Conservation (phyloP, 2,888 invertebrate genomes). For the Heteromurus nitidus region DNA sequence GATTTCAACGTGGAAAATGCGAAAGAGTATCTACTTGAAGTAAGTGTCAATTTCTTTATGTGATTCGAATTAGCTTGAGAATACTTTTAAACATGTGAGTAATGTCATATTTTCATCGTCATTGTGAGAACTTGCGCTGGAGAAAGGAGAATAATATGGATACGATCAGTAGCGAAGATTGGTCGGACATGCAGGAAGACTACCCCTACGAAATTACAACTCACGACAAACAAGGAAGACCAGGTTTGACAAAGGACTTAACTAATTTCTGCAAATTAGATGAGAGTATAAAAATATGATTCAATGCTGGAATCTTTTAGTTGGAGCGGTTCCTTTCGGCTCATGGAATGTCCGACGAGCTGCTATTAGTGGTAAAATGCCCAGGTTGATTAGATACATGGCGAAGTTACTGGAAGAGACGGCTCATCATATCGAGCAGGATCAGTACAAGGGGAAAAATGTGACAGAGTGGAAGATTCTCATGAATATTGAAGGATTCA, state of each 20-base stretch:
- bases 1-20: conserved; percentile 23
- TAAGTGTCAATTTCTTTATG: conserved; percentile 5
- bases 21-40: conserved; percentile 14
- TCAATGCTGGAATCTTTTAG: too few relatives aligned
- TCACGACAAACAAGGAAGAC: conserved; percentile 36
- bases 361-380: conserved; percentile 22
- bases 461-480: conserved; percentile 26
- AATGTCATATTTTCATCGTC: too few relatives aligned
- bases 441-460: conserved; percentile 27
- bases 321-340: conserved; percentile 10
- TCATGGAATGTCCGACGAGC: conserved; percentile 38
- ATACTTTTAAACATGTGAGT: background rate
- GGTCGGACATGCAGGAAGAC: conserved; percentile 36
- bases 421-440: background rate
- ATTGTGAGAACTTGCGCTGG: conserved; percentile 46
- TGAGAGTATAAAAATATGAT: too few relatives aligned
- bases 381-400: conserved; percentile 27
- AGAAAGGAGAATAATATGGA: conserved; percentile 43
- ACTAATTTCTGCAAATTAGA: too few relatives aligned
- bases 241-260: too few relatives aligned
- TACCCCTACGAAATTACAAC: conserved; percentile 23
- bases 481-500: conserved; percentile 44
- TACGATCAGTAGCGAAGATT: conserved; percentile 18
- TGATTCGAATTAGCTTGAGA: background rate
- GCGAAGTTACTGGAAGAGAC: conserved; percentile 9